phyloP scores from a whole-genome alignment of 2,888 invertebrate species.

The Tortrix viridana region DNA sequence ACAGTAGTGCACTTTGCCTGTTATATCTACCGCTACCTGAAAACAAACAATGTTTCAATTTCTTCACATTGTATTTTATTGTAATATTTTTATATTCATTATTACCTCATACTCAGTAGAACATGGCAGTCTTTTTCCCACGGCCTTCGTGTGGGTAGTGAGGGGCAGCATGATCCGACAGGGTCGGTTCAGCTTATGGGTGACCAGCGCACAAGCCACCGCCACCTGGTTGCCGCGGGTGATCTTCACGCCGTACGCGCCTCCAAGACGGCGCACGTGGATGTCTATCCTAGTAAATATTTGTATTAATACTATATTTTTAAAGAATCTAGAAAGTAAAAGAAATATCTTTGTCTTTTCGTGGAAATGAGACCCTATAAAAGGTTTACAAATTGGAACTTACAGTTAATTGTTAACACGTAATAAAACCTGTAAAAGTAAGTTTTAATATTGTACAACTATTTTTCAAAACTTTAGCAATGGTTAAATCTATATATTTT shows the following conservation, averaged over 20 bases:
- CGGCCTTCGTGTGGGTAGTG: slow-evolving; percentile 84
- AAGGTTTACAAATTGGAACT: too few species aligned
- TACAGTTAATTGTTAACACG: too few species aligned
- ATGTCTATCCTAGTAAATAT: slow-evolving; percentile 11
- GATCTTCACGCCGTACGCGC: slow-evolving; percentile 89
- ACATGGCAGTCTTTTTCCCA: slow-evolving; percentile 81
- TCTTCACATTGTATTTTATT: too few species aligned
- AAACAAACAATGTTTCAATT: too few species aligned
- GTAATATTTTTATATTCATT: too few species aligned
- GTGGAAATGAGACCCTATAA: too few species aligned
- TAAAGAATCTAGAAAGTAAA: too few species aligned
- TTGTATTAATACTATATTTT: neutral
- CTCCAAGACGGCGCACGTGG: slow-evolving; percentile 56
- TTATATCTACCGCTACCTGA: slow-evolving; percentile 59
- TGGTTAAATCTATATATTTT: too few species aligned
- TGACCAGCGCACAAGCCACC: slow-evolving; percentile 86
- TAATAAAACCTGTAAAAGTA: too few species aligned
- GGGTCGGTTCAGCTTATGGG: slow-evolving; percentile 84
- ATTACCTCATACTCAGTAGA: slow-evolving; percentile 77
- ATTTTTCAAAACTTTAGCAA: too few species aligned
- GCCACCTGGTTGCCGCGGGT: slow-evolving; percentile 82
- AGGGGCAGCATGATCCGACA: slow-evolving; percentile 87
- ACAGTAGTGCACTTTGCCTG: slow-evolving; percentile 79
- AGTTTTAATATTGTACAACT: too few species aligned
- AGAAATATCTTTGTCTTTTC: too few species aligned